A percentile compares a stretch with the other conserved stretches of the same genome.
Conservation (phyloP, 2,113 vertebrate genomes). For the Aplodontia rufa region DNA sequence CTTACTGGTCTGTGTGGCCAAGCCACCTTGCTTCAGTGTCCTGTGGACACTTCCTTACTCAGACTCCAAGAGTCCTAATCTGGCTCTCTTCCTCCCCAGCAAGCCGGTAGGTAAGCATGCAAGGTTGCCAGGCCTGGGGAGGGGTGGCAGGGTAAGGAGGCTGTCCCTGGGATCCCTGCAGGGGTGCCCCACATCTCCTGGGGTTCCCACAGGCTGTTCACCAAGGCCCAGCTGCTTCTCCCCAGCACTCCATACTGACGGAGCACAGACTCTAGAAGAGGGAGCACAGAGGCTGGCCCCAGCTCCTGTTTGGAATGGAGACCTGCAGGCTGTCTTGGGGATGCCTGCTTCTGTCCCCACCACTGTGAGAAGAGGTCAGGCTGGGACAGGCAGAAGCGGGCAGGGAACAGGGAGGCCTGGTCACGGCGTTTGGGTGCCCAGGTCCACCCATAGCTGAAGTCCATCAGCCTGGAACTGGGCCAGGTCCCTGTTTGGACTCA, state of each 20-base stretch:
- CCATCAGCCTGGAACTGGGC: no score
- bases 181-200: no score
- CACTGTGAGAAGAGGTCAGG: neutral
- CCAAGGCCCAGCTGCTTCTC: neutral
- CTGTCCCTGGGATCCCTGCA: neutral
- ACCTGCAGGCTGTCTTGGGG: neutral
- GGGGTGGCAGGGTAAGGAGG: accelerated
- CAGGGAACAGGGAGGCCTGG: no score
- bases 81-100: neutral
- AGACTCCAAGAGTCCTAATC: neutral
- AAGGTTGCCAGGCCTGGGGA: no score
- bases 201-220: neutral
- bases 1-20: no score
- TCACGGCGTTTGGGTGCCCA: no score
- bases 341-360: neutral
- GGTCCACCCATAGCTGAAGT: no score
- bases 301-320: neutral
- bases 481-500: no score
- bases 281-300: neutral
- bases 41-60: accelerated
- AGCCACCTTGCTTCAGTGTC: no score
- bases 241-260: no score
- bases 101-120: neutral
- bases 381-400: neutral
- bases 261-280: neutral